Base-by-base conservation (phyloP, 2,888 invertebrate species). In the Mylabris sibirica region DNA sequence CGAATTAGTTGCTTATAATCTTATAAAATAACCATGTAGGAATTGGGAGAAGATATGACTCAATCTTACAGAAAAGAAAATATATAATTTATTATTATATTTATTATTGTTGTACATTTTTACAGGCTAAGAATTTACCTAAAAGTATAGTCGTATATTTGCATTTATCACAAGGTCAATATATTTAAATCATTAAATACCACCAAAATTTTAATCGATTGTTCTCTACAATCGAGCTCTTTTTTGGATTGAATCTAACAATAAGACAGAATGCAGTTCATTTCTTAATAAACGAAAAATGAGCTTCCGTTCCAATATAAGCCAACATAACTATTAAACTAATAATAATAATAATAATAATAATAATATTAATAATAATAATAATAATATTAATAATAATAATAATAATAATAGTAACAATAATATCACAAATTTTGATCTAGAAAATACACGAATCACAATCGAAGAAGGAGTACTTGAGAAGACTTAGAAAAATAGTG, bases 111-210 rank as follows among this genome's bases (percentile, higher is more conserved):
- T n/a, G 24, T 38, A 61, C 4, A 61, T 38, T 6, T 49, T 41
- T 67, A 64, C 53, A n/a, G 44, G 20, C 24, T 30, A 68, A 68
- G 64, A 63, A 65, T 59, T 65, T 60, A 63, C 68, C 49, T 65
- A 59, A 41, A 30, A n/a, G 65, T 24, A 61, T 22, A 68, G 63
- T 59, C 64, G 60, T 57, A 59, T 61, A 69, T 66, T 64, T 60
- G 65, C 38, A 64, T 69, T 69, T 44, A 69, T 69, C 69, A 69
- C 69, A 69, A 69, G 64, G 60, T 69, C 69, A 66, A 59, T 69
- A 63, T 17, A 61, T 61, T 61, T 35, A 24, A 61, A 61, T 38
- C 35, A 12, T 35, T 61, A 35, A 34, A 61, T 61, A 61, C 41
- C 35, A 35, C 38, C 14, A 30, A 20, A 60, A 8, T 30, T 61